phyloP scores from a whole-genome alignment of 2,113 vertebrate species.

The Leucopsar rothschildi region DNA sequence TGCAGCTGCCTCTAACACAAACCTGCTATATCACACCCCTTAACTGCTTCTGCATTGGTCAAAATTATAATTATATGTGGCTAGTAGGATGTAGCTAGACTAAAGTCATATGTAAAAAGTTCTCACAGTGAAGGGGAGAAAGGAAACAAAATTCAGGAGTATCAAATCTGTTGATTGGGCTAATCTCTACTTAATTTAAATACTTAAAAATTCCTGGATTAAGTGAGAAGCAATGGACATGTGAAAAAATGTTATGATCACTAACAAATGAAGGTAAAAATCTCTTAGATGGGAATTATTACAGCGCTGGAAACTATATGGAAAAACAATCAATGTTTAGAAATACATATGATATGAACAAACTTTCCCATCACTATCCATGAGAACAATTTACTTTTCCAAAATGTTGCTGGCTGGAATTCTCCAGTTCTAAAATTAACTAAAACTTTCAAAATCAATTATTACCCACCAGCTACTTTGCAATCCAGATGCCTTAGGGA shows the following conservation, averaged over 20 bases:
- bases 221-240: neutral
- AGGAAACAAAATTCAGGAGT: neutral
- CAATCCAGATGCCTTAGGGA: neutral
- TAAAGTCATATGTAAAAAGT: neutral
- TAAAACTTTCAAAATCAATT: neutral
- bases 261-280: neutral
- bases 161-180: neutral
- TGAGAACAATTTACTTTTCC: neutral
- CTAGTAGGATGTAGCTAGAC: neutral
- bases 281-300: neutral
- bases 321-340: neutral
- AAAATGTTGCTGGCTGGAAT: neutral
- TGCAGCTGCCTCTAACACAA: neutral
- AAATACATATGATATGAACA: neutral
- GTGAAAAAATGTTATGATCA: neutral
- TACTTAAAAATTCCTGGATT: neutral
- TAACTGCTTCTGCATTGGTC: neutral
- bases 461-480: neutral
- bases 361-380: neutral
- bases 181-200: neutral
- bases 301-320: neutral
- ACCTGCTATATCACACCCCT: neutral
- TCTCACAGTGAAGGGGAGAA: neutral
- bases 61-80: neutral
- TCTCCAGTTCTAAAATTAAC: slow-evolving; percentile 9